Evolutionary conservation across 2,888 invertebrate genomes (phyloP), one percentile per base, ranked within the genome.

Genomic region (Apamea anceps): DNA sequence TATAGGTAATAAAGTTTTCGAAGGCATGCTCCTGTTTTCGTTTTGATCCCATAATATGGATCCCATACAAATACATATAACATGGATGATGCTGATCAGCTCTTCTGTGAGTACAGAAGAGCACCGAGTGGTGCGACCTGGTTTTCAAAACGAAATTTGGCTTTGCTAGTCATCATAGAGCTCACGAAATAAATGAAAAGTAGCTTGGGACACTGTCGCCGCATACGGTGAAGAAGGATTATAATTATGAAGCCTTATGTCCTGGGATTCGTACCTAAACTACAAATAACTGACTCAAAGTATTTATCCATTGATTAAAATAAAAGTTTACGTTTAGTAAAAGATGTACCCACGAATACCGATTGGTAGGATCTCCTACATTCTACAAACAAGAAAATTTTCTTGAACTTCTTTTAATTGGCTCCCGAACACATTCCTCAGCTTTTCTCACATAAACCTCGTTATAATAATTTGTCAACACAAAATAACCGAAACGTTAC

Each of bases 401-500:
- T 37, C 28, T 54, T 25, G 0, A 37, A 54, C 8, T n/a, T 28
- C 25, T 74, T 74, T 57, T 72, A 84, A 74, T 68, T 57, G 57
- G n/a, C 66, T 77, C 4, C 45, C 5, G 4, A 74, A 51, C 63
- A 57, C 15, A 73, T 81, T 84, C 45, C 45, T 37, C 21, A 62
- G 12, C 54, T 21, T 5, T 37, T 65, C 63, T 65, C 75, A 75
- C 78, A 70, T 32, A 67, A 63, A 77, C 54, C 66, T 87, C 65
- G 70, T 80, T 80, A 84, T 75, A 85, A 88, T 77, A 85, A 89
- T 89, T 89, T 89, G 88, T 89, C 89, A 89, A 88, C 81, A 89
- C 77, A 82, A 84, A 82, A 88, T 84, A 85, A 85, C 75, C 77
- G 75, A 74, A 81, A 80, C 70, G 66, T 65, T 72, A 78, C 80